Base-by-base conservation (phyloP, 2,888 invertebrate species). In the Polyploca ridens region DNA sequence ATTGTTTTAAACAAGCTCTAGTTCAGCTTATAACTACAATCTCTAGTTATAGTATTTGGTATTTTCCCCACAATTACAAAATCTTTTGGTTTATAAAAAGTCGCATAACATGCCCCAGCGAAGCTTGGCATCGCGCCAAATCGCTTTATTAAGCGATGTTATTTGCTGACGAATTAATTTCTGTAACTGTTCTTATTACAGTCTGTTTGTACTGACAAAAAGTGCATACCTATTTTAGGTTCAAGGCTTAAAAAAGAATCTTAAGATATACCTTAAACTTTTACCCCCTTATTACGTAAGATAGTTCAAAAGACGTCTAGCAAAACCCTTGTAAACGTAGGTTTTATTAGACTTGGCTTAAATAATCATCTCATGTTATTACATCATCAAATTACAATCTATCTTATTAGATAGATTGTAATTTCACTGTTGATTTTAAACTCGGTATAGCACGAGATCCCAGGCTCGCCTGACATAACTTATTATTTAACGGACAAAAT, bases 151-250 rank as follows among this genome's bases (percentile, higher is more conserved):
- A 75, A 77, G 74, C 71, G 65, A 62, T 72, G 61, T 74, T 72
- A 65, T 69, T 71, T 69, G 75, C 72, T 74, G 75, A 78, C 71
- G 70, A 76, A 79, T 78, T 80, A 75, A 76, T 77, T 79, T 72
- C 65, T 41, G 38, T 61, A 72, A 70, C 71, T 71, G 71, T 68
- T 64, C 67, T 67, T 68, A 69, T 63, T 59, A 62, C 35, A 64
- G 64, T 64, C 16, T 62, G 63, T 60, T 60, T 66, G 59, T 41
- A 59, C 33, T 44, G 16, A 60, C n/a, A 33, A 66, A 58, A n/a
- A 57, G 49, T 49, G 58, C 46, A 38, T 54, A 16, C 19, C 10
- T 16, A 54, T 8, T 10, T 54, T 54, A 19, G 5, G 19, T n/a
- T n/a, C 46, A n/a, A 46, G 44, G 38, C 38, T 38, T 38, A 6